Evolutionary conservation across 2,888 invertebrate genomes (phyloP), one percentile per base, ranked within the genome.

Genomic region (Sinodicranocentrus sp.): DNA sequence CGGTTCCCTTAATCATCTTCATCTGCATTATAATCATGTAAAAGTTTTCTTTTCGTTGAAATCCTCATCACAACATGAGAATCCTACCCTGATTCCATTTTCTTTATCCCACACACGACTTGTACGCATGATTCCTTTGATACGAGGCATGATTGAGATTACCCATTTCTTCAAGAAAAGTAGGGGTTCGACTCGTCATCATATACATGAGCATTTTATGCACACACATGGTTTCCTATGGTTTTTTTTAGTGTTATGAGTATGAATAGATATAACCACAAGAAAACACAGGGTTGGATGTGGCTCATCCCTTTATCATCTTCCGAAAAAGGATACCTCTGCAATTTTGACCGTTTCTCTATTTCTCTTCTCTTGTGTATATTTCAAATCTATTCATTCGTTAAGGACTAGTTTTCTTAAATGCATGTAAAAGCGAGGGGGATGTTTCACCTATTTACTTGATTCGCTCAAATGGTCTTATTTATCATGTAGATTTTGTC

Each of bases 91-190:
- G n/a, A n/a, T 59, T 3, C 43, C 5, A 23, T 44, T 44, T 44
- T 43, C 21, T 23, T 21, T 44, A 44, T 67, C 44, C 44, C 43
- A 44, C 43, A 44, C 44, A 63, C 25, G 13, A 17, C 33, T 61
- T 57, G 3, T 59, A 71, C 54, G 52, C 71, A 52, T 71, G 71
- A 71, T 26, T 26, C 57, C 57, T 33, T 71, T 23, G 8, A 13
- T n/a, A 33, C 25, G 71, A 28, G 57, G 48, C 71, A 71, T 71
- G 71, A 71, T 71, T 71, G 57, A 33, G 33, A 21, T 71, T 71
- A 57, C 71, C 71, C 57, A 71, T 71, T 71, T 63, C 63, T 57
- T n/a, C 10, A 33, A 44, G 44, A 44, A 67, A 67, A 67, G 67
- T 67, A 28, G 61, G 33, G 21, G 2, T 48, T 48, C 39, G n/a